These are phyloP conservation scores for Phenganax subtilis DNA, from an alignment of 92 coral and sea anemone genomes.

Conservation along the genomic window DNA sequence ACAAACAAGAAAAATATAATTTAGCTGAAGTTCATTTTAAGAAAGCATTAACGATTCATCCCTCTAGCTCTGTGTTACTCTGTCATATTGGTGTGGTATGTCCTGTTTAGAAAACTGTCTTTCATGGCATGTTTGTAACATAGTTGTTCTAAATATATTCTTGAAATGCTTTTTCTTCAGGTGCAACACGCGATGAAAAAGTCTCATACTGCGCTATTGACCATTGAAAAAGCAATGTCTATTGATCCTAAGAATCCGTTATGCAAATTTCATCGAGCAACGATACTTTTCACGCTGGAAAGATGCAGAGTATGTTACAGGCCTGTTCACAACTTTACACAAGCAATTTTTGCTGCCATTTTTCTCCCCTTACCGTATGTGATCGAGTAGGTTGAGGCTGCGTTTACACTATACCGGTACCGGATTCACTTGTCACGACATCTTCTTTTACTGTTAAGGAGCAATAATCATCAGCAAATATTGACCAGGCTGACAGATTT, in stretches of 20 bases:
- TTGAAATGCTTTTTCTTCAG: constrained; percentile 38
- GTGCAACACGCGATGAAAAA: constrained; percentile 96
- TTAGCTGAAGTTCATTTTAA: constrained; percentile 94
- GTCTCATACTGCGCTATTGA: constrained; percentile 75
- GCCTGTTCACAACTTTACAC: neutral
- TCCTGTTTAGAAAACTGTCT: neutral
- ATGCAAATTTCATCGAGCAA: constrained; percentile 94
- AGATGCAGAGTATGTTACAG: constrained; percentile 60
- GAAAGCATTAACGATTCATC: constrained; percentile 92
- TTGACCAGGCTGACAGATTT: too few species aligned
- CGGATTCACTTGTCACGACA: too few species aligned
- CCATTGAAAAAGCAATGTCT: constrained; percentile 87
- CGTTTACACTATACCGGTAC: too few species aligned
- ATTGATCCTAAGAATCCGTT: constrained; percentile 94
- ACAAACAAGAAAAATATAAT: constrained; percentile 94
- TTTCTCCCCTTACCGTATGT: neutral
- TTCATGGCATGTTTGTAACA: neutral
- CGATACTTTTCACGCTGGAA: constrained; percentile 87
- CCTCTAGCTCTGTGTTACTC: constrained; percentile 89
- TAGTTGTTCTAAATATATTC: neutral
- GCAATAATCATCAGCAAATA: too few species aligned
- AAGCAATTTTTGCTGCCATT: neutral
- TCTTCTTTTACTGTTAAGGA: too few species aligned
- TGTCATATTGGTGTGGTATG: constrained; percentile 99
- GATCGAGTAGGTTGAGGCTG: too few species aligned